Conservation (phyloP, 2,888 invertebrate genomes). For the Zaprionus lineosus region DNA sequence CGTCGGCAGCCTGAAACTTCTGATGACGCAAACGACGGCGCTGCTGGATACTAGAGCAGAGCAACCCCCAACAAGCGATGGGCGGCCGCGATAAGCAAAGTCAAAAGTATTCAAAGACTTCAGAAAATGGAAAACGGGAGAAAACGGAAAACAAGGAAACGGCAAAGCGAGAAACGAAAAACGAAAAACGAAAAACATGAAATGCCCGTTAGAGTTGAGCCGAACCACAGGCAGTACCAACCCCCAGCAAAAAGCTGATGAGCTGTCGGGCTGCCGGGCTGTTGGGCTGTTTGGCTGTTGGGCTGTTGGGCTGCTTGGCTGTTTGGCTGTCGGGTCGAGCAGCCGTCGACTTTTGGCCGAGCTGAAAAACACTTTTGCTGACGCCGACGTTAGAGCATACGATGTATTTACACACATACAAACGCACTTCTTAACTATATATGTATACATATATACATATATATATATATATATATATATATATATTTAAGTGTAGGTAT, state of each 20-base stretch:
- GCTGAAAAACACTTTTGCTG: constrained; percentile 72
- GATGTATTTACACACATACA: too few species aligned
- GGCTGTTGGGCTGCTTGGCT: constrained; percentile 5
- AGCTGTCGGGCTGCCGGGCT: constrained; percentile 10
- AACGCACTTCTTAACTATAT: constrained; percentile 6
- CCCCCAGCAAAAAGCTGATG: constrained; percentile 42
- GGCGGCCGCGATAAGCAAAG: constrained; percentile 70
- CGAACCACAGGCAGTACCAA: constrained; percentile 35
- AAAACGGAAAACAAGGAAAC: constrained; percentile 12
- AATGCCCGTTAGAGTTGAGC: constrained; percentile 32
- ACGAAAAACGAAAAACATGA: constrained; percentile 30
- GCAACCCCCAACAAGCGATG: constrained; percentile 58
- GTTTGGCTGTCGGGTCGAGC: constrained; percentile 18
- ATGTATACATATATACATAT: constrained; percentile 27
- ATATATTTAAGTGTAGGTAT: background rate
- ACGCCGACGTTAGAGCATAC: too few species aligned
- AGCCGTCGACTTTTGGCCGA: constrained; percentile 46
- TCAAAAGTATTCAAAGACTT: constrained; percentile 73
- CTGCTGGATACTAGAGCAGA: constrained; percentile 37
- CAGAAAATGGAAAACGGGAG: constrained; percentile 44
- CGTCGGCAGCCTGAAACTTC: background rate
- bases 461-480: constrained; percentile 10
- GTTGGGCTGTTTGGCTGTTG: background rate
- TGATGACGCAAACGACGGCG: constrained; percentile 39
- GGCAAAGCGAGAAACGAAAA: constrained; percentile 11